A percentile compares a stretch with the other conserved stretches of the same genome.
These are phyloP conservation scores for Solenopsis invicta DNA, from an alignment of 1,140 invertebrate species.

Conservation along the genomic window DNA sequence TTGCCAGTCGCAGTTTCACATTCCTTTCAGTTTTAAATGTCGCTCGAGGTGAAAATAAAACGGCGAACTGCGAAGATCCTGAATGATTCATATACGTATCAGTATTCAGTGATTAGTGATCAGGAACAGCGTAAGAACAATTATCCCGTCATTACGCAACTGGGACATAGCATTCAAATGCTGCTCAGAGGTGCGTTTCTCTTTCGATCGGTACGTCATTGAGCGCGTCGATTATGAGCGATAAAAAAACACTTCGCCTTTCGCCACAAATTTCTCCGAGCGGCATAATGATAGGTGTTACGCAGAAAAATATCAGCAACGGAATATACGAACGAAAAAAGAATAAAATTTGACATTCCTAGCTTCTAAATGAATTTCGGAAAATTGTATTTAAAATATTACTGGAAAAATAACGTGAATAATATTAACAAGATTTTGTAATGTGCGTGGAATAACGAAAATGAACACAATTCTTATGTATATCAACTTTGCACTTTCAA, in stretches of 20 bases:
- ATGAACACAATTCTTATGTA: conserved; percentile 8
- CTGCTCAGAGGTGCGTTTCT: conserved; percentile 25
- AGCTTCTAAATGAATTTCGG: not conserved
- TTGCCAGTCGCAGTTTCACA: not conserved
- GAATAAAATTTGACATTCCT: not conserved
- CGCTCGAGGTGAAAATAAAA: not conserved
- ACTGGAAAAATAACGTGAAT: not conserved
- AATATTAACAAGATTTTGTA: conserved; percentile 2
- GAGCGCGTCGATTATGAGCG: conserved; percentile 49
- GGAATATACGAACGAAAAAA: not conserved
- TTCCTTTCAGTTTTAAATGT: not conserved
- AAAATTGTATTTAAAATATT: not conserved
- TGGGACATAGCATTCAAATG: conserved; percentile 19
- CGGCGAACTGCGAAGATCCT: not conserved
- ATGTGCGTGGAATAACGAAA: not conserved
- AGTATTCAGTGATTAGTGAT: conserved; percentile 23
- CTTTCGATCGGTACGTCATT: conserved; percentile 47
- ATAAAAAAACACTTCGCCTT: conserved; percentile 62
- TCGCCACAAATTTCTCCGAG: conserved; percentile 61
- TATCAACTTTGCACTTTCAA: not conserved
- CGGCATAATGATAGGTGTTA: conserved; percentile 15
- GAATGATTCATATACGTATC: conserved; percentile 22
- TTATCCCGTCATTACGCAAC: conserved; percentile 50
- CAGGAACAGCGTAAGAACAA: conserved; percentile 27
- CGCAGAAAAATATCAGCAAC: not conserved